A percentile compares a stretch with the other conserved stretches of the same genome.
Conservation (phyloP, 37 sponge, comb jelly and placozoan genomes). For the Corticium candelabrum region DNA sequence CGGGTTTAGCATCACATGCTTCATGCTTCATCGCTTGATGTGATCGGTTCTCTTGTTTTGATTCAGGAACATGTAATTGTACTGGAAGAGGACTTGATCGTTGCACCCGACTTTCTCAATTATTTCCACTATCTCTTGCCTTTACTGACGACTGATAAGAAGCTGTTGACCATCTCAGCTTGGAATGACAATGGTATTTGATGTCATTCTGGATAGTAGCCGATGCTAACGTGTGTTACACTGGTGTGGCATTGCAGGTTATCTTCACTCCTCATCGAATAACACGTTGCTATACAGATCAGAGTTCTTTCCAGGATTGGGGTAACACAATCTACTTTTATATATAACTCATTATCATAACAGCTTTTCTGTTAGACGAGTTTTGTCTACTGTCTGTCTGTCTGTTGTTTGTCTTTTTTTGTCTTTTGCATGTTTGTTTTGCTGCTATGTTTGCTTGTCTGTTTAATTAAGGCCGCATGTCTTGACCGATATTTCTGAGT, state of each 20-base stretch:
- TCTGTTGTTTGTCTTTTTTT: no score
- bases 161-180: conserved; percentile 18
- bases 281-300: conserved; percentile 17
- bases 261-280: conserved; percentile 5
- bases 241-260: no score
- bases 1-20: neutral
- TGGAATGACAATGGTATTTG: conserved; percentile 33
- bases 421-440: no score
- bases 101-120: conserved; percentile 30
- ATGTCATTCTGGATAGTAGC: no score
- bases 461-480: no score
- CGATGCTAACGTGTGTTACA: no score
- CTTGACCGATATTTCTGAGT: no score
- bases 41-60: no score
- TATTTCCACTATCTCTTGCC: conserved; percentile 22
- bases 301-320: conserved; percentile 28
- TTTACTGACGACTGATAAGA: conserved; percentile 14
- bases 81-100: conserved; percentile 32
- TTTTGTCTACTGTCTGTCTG: no score
- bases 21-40: neutral
- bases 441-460: no score
- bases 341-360: no score
- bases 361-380: no score
- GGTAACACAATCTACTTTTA: neutral
- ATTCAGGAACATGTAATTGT: conserved; percentile 6